Base-by-base conservation (phyloP, 2,113 vertebrate genomes). In the Mustela nigripes region DNA sequence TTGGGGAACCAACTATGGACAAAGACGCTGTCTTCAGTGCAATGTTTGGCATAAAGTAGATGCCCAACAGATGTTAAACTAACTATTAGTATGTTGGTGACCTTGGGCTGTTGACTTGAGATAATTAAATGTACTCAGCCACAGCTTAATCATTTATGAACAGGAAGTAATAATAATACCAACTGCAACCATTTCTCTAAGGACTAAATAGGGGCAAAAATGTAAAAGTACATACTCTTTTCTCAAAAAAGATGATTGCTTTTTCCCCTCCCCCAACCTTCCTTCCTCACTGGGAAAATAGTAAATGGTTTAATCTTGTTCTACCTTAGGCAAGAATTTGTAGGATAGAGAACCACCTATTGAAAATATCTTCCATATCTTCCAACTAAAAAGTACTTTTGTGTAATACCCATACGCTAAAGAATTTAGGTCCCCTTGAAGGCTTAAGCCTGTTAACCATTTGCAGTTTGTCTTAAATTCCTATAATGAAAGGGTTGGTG, bases 371-470 rank as follows among this genome's bases (percentile, higher is more conserved):
- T 93, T 81, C 16, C 14, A 24, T 28, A 53, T 91, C 92, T 93
- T 97, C 63, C 96, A 73, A 36, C 36, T 92, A 82, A 95, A 79
- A 89, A 74, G 22, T 79, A 92, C 78, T 97, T 97, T 79, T 94
- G 19, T 71, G 4, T 96, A 80, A 85, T 85, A 79, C 42, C 39
- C 19, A 31, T 50, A 48, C 73, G 26, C 80, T 91, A 63, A 94
- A 90, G 67, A 76, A 36, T 45, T 50, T 28, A 90, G 63, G 24
- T 69, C 36, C 33, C 26, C 16, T 84, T 84, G 31, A 87, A 94
- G 28, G 11, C 19, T 69, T 88, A 93, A 53, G 5, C 22, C 36
- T 88, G 62, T 67, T 78, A 79, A 36, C 24, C 18, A 65, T 79
- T 89, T 85, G 19, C 1, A 74, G 7, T 94, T 96, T 88, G 18